These are phyloP conservation scores for Neomorphus geoffroyi DNA, from an alignment of 2,797 vertebrate species.

Conservation along the genomic window DNA sequence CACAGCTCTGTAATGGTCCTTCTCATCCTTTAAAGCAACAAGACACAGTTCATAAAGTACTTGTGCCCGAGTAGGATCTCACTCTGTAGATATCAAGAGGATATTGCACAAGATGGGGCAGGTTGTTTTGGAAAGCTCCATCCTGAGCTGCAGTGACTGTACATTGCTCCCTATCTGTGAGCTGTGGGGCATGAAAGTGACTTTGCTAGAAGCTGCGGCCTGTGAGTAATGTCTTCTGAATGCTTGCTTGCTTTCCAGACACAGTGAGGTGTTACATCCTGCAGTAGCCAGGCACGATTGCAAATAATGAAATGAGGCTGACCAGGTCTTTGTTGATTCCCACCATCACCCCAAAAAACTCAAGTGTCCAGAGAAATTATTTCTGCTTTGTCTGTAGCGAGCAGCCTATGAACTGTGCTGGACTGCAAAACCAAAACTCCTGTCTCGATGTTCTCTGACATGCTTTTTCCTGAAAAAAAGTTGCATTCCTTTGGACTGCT, in stretches of 20 bases:
- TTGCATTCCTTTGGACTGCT: neutral
- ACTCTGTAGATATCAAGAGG: rapidly evolving
- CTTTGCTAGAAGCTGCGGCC: slow-evolving; percentile 42
- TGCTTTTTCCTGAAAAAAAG: rapidly evolving
- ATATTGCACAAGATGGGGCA: neutral
- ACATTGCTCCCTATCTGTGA: neutral
- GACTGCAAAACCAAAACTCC: neutral
- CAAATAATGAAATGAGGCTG: neutral
- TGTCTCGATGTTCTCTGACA: neutral
- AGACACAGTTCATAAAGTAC: neutral
- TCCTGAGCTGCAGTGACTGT: neutral
- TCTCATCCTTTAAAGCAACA: neutral
- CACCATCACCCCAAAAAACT: neutral
- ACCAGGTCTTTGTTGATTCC: neutral
- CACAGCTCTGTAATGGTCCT: neutral
- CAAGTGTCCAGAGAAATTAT: neutral
- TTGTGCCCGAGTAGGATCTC: rapidly evolving
- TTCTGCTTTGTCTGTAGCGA: neutral
- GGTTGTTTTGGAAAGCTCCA: neutral
- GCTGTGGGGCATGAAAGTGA: slow-evolving; percentile 34
- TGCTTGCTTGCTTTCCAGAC: neutral
- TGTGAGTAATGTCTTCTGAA: slow-evolving; percentile 47
- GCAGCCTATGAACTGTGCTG: neutral
- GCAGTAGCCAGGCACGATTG: neutral
- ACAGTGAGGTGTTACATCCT: neutral